Conservation (phyloP, 2,113 vertebrate species). For the Anolis sagrei region DNA sequence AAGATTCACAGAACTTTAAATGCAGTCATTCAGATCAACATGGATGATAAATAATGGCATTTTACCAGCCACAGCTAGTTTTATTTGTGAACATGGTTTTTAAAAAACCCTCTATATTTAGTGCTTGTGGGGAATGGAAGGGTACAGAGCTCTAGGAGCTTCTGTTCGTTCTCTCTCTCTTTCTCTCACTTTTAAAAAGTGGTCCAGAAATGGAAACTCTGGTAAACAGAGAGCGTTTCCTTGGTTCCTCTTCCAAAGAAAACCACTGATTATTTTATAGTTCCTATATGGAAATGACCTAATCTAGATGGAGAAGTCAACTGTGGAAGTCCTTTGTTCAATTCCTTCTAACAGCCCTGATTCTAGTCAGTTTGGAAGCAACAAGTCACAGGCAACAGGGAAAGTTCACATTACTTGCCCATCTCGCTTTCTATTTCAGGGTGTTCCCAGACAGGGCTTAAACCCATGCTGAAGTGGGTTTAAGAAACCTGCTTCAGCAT, state of each 20-base stretch:
- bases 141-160: neutral
- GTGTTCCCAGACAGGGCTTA: too few species aligned
- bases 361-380: too few species aligned
- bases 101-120: conserved; percentile 2
- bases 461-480: too few species aligned
- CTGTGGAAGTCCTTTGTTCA: neutral
- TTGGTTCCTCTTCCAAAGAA: conserved; percentile 20
- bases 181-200: neutral
- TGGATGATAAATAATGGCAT: conserved; percentile 22
- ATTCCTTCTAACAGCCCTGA: neutral
- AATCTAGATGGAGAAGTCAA: neutral
- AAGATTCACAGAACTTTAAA: conserved; percentile 21
- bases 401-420: too few species aligned
- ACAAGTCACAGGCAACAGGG: too few species aligned
- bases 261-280: conserved; percentile 3
- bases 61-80: conserved; percentile 27
- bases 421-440: too few species aligned
- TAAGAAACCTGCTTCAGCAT: too few species aligned
- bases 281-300: neutral
- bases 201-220: neutral
- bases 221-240: neutral
- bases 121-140: neutral
- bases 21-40: conserved; percentile 13
- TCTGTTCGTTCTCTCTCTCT: neutral
- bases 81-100: conserved; percentile 28